A percentile compares a stretch with the other conserved stretches of the same genome.
Evolutionary conservation across 2,113 vertebrate genomes (phyloP).

Genomic region (Rostratula benghalensis): DNA sequence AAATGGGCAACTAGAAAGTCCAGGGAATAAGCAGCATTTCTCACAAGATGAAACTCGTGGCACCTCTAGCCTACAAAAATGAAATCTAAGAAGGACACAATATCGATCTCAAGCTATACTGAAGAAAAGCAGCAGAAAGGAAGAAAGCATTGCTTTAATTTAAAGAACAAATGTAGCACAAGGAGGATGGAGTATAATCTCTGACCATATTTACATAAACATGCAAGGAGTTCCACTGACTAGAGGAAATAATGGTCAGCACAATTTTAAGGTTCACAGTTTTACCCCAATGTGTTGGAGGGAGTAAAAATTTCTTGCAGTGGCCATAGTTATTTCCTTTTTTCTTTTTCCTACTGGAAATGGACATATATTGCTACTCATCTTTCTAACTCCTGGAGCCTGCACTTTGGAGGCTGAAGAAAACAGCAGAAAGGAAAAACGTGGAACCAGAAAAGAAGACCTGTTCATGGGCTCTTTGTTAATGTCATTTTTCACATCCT

Average conservation of each 20-base stretch:
- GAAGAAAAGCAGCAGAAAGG: neutral
- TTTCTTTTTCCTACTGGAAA: fast-evolving
- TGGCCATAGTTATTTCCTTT: neutral
- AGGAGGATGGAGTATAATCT: neutral
- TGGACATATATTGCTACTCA: neutral
- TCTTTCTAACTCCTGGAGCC: neutral
- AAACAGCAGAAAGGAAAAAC: neutral
- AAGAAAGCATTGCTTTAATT: neutral
- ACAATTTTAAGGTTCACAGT: neutral
- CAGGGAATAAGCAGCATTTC: neutral
- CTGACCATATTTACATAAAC: neutral
- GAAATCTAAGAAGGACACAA: neutral
- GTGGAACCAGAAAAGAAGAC: neutral
- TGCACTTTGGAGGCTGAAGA: neutral
- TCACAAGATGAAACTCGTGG: neutral
- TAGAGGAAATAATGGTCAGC: neutral
- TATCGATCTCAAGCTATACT: neutral
- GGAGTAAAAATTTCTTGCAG: neutral
- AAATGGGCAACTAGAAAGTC: neutral
- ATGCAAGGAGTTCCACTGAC: neutral
- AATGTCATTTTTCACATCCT: neutral
- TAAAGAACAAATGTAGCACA: neutral
- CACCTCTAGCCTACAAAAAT: neutral
- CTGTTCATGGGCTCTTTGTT: neutral
- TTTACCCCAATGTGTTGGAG: neutral